A percentile compares a stretch with the other conserved stretches of the same genome.
These are phyloP conservation scores for Ailurus styani DNA, from an alignment of 2,113 vertebrate genomes.

Conservation along the genomic window DNA sequence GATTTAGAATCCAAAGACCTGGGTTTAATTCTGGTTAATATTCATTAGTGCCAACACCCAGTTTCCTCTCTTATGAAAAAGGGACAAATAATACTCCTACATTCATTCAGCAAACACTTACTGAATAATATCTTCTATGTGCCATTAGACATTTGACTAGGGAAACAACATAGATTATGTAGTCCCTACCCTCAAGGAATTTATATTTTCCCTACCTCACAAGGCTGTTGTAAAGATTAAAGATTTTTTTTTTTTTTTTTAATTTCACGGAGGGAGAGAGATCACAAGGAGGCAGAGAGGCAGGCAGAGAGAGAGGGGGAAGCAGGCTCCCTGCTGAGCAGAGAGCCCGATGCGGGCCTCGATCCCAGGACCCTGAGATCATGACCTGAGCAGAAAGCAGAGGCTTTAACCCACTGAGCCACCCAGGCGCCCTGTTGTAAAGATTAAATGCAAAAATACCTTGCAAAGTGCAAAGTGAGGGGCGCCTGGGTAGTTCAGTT, in stretches of 20 bases:
- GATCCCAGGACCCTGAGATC: no score
- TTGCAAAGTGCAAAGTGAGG: neutral
- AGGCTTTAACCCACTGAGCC: no score
- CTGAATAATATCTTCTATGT: neutral
- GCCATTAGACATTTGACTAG: neutral
- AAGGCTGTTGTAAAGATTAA: neutral
- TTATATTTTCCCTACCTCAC: neutral
- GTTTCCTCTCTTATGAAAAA: constrained; percentile 1
- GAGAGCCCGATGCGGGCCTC: no score
- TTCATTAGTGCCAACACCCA: neutral
- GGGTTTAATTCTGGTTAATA: neutral
- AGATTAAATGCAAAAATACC: neutral
- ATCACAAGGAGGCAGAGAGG: no score
- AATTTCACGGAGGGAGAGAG: no score
- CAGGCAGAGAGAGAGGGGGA: no score
- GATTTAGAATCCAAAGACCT: neutral
- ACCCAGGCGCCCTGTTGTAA: no score
- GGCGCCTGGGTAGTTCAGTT: neutral
- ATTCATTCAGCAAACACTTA: neutral
- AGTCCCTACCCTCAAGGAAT: neutral
- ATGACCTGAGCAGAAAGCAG: no score
- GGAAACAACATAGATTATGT: neutral
- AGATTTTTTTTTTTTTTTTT: no score
- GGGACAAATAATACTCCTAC: neutral
- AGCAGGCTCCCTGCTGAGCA: no score